Percentiles rank a stretch among this genome's conserved stretches.
Conservation (phyloP, 1,140 invertebrate genomes). For the Platyura marginata region DNA sequence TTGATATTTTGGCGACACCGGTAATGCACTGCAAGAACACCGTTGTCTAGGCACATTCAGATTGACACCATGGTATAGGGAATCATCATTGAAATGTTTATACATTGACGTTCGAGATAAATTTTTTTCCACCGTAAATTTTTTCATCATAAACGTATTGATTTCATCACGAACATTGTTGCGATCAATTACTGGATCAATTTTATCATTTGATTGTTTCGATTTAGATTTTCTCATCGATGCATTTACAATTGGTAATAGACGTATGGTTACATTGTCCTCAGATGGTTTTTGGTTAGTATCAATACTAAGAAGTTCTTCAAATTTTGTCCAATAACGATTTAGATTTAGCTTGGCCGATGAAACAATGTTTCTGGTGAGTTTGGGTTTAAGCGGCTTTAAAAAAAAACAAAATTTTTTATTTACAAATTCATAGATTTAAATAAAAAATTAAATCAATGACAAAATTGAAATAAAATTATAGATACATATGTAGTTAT, state of each 20-base stretch:
- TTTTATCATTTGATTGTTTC: background rate
- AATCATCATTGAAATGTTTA: background rate
- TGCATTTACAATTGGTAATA: background rate
- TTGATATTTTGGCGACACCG: background rate
- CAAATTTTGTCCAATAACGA: constrained; percentile 1
- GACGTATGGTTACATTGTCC: background rate
- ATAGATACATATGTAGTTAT: too few relatives aligned
- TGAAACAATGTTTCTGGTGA: background rate
- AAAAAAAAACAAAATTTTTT: background rate
- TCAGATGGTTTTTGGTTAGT: background rate
- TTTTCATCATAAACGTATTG: background rate
- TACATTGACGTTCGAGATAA: background rate
- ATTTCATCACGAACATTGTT: constrained; percentile 1
- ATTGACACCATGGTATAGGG: constrained; percentile 1
- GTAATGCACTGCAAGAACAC: background rate
- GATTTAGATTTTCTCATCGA: too few relatives aligned
- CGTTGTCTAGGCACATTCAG: constrained; percentile 1
- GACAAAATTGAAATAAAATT: too few relatives aligned
- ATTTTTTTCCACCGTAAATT: background rate
- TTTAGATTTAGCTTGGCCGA: constrained; percentile 1
- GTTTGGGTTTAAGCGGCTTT: background rate
- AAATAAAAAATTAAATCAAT: background rate
- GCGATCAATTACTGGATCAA: background rate
- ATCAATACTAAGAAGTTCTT: background rate
- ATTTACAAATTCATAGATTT: background rate